These are phyloP conservation scores for Lasioglossum morio DNA, from an alignment of 2,888 invertebrate species.

Conservation along the genomic window DNA sequence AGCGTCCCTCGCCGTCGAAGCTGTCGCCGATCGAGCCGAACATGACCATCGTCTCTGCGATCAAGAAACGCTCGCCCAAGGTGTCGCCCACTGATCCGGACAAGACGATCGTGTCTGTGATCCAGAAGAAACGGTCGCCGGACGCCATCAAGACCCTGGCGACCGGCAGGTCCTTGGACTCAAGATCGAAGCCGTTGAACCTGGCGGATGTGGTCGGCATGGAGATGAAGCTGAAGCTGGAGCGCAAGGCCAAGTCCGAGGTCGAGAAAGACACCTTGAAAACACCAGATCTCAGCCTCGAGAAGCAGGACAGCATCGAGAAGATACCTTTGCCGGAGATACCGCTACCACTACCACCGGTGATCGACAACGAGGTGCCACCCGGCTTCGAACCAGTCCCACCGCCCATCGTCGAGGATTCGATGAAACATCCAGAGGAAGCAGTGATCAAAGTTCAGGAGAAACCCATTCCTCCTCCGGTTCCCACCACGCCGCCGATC, in stretches of 20 bases:
- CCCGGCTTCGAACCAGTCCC: neutral
- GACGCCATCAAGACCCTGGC: constrained; percentile 66
- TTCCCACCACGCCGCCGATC: neutral
- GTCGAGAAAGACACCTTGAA: constrained; percentile 75
- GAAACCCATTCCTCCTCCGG: neutral
- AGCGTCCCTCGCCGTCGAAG: constrained; percentile 75
- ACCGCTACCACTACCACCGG: constrained; percentile 72
- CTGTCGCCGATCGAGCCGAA: constrained; percentile 76
- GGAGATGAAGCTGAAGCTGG: constrained; percentile 80
- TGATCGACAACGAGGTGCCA: neutral
- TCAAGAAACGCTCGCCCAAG: constrained; percentile 76
- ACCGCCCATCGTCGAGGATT: neutral
- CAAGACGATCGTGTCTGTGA: constrained; percentile 77
- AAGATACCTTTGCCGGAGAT: constrained; percentile 82
- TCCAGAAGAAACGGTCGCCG: constrained; percentile 78
- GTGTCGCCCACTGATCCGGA: constrained; percentile 78
- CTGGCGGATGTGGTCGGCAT: constrained; percentile 80
- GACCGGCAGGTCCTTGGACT: constrained; percentile 47
- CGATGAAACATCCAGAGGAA: neutral
- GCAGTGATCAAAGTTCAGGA: neutral
- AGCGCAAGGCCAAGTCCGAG: constrained; percentile 72
- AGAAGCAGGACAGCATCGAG: constrained; percentile 83
- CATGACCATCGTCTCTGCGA: constrained; percentile 75
- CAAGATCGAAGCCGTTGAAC: constrained; percentile 73
- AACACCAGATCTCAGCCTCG: constrained; percentile 78